A percentile compares a stretch with the other conserved stretches of the same genome.
phyloP scores from a whole-genome alignment of 2,888 invertebrate genomes.

The Megalurothrips usitatus region DNA sequence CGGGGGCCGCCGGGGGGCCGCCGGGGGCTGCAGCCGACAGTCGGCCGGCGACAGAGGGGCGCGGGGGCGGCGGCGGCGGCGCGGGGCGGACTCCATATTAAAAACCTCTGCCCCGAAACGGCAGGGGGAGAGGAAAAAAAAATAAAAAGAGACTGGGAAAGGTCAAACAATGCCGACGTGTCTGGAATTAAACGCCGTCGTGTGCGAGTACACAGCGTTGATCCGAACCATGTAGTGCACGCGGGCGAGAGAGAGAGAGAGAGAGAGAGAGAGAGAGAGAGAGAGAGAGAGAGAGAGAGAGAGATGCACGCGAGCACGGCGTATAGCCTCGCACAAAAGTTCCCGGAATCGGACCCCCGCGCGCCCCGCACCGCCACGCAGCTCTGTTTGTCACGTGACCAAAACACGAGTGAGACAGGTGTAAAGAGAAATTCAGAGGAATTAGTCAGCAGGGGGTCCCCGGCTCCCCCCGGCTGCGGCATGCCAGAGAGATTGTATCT shows the following conservation, averaged over 20 bases:
- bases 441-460: background rate
- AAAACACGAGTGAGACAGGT: background rate
- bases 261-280: no score
- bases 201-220: background rate
- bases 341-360: background rate
- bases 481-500: background rate
- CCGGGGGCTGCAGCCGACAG: no score
- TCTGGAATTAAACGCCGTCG: background rate
- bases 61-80: background rate
- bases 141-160: background rate
- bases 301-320: no score
- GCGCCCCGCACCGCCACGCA: background rate
- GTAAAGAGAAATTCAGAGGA: slow-evolving; percentile 15
- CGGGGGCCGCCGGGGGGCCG: no score
- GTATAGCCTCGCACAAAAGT: background rate
- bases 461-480: no score
- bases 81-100: background rate
- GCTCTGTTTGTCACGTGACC: no score
- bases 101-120: background rate
- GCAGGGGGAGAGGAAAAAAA: background rate
- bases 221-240: no score
- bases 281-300: no score
- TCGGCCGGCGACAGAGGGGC: background rate
- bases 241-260: background rate
- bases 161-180: slow-evolving; percentile 20